phyloP scores from a whole-genome alignment of 2,797 vertebrate genomes.

The Apodemus agrarius region DNA sequence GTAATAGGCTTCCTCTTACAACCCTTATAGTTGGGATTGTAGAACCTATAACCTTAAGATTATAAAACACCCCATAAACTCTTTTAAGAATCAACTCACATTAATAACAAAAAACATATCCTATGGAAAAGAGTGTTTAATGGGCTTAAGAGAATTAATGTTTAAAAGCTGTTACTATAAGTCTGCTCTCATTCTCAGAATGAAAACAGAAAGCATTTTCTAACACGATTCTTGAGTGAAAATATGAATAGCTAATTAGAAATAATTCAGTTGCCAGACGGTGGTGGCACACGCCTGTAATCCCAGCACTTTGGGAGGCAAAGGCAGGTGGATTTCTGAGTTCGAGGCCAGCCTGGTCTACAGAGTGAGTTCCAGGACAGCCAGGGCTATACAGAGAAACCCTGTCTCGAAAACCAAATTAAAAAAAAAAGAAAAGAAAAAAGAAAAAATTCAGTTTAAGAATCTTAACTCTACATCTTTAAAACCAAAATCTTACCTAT shows the following conservation, averaged over 20 bases:
- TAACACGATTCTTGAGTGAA: slow-evolving; percentile 32
- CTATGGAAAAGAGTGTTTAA: slow-evolving; percentile 14
- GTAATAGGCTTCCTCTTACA: background rate
- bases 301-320: too few species aligned
- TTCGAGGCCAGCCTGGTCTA: too few species aligned
- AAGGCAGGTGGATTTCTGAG: too few species aligned
- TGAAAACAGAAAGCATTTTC: slow-evolving; percentile 46
- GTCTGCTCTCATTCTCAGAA: slow-evolving; percentile 20
- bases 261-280: background rate
- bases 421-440: too few species aligned
- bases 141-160: background rate
- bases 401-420: too few species aligned
- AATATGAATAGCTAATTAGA: background rate
- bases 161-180: slow-evolving; percentile 16
- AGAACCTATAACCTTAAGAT: background rate
- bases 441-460: slow-evolving; percentile 25
- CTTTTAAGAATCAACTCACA: slow-evolving; percentile 29
- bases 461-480: slow-evolving; percentile 34
- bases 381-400: too few species aligned
- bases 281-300: too few species aligned
- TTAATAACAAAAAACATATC: background rate
- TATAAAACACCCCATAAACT: slow-evolving; percentile 16
- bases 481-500: slow-evolving; percentile 90
- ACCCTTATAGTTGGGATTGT: background rate
- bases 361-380: too few species aligned